Conservation (phyloP, 2,797 vertebrate genomes). For the Premnoplex brunnescens region DNA sequence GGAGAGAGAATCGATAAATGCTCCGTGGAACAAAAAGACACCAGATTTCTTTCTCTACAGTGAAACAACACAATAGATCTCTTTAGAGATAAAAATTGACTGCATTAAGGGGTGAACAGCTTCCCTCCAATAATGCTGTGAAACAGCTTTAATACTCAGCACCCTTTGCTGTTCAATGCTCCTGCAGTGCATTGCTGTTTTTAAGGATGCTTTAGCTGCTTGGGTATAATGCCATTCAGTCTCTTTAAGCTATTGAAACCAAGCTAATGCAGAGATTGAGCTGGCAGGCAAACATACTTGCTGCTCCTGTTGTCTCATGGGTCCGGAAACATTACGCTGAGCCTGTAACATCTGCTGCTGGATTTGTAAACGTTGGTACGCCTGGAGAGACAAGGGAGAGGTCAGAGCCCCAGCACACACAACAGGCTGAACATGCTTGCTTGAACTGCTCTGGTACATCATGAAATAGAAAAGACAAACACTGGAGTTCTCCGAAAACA, state of each 20-base stretch:
- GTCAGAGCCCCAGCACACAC: not conserved
- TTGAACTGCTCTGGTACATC: not conserved
- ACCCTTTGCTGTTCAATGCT: not conserved
- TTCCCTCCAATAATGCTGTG: not conserved
- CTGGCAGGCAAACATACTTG: slow-evolving; percentile 85
- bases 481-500: not conserved
- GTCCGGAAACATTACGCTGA: slow-evolving; percentile 97
- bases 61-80: not conserved
- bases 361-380: slow-evolving; percentile 99
- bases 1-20: not conserved
- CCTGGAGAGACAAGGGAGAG: slow-evolving; percentile 72
- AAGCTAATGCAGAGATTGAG: not conserved
- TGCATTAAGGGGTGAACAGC: not conserved
- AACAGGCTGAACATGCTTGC: not conserved
- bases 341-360: slow-evolving; percentile 99
- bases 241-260: not conserved
- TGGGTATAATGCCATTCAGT: not conserved
- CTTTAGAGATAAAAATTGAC: not conserved
- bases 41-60: not conserved
- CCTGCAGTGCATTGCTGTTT: not conserved
- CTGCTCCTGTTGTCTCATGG: slow-evolving; percentile 99
- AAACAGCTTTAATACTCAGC: not conserved
- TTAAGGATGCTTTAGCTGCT: not conserved
- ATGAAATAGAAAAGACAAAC: not conserved
- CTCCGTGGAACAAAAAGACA: not conserved